Conservation (phyloP, 2,113 vertebrate species). For the Oceanodroma tethys region DNA sequence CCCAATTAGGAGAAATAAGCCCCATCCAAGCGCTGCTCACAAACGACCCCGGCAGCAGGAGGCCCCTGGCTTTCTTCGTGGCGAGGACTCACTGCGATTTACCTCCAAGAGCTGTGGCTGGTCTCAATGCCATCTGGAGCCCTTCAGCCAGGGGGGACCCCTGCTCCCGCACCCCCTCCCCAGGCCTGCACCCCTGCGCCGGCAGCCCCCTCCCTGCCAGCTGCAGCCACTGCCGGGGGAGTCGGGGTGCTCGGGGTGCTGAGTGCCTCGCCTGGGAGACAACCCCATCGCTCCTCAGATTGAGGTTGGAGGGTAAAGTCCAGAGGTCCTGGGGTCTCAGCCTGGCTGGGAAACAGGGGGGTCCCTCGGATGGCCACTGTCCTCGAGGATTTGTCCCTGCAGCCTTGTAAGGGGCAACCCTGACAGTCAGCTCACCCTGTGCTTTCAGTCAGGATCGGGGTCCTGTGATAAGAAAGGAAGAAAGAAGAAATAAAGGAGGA, state of each 20-base stretch:
- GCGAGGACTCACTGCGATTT: not conserved
- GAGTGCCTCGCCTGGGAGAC: not conserved
- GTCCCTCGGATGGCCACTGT: not conserved
- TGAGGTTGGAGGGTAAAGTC: not conserved
- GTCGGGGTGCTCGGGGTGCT: rapidly evolving
- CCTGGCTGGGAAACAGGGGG: not conserved
- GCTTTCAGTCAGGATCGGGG: not conserved
- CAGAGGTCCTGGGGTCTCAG: not conserved
- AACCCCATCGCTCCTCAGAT: rapidly evolving
- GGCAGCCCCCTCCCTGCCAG: not conserved
- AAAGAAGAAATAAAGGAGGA: too few relatives aligned
- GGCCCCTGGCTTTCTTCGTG: not conserved
- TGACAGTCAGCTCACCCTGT: too few relatives aligned
- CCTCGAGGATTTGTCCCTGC: not conserved
- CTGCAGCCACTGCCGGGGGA: not conserved
- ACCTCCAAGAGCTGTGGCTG: not conserved
- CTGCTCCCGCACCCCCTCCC: too few relatives aligned
- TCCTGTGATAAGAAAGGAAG: not conserved
- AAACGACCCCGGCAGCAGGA: not conserved
- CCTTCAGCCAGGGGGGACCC: rapidly evolving
- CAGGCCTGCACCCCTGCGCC: not conserved
- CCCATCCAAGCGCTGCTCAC: not conserved
- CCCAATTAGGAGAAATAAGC: not conserved
- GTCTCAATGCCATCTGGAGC: not conserved
- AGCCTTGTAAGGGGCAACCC: not conserved